Conservation (phyloP, 2,888 invertebrate species). For the Chrysolina americana region DNA sequence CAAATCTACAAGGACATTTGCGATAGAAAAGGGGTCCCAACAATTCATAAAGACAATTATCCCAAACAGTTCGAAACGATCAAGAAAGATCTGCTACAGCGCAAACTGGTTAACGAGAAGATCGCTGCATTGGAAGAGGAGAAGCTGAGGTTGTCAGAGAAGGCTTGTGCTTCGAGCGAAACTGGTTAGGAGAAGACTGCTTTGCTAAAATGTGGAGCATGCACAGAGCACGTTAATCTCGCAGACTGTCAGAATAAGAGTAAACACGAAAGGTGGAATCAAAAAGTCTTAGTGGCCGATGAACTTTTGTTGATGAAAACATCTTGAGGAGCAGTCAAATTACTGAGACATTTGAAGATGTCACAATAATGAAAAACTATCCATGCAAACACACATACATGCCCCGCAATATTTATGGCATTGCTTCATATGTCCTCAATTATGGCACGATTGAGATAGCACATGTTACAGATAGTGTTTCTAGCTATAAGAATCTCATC, state of each 20-base stretch:
- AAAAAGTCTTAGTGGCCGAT: too few relatives aligned
- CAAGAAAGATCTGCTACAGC: slow-evolving; percentile 49
- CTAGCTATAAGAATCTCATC: too few relatives aligned
- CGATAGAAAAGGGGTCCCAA: slow-evolving; percentile 42
- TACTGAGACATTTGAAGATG: too few relatives aligned
- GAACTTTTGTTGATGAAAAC: too few relatives aligned
- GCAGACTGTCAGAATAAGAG: neutral
- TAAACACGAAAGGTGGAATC: neutral
- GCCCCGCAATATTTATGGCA: too few relatives aligned
- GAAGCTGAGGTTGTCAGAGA: slow-evolving; percentile 39
- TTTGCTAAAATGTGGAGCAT: neutral
- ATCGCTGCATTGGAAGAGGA: slow-evolving; percentile 41
- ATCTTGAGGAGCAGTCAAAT: too few relatives aligned
- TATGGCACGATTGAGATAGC: too few relatives aligned
- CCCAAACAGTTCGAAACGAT: slow-evolving; percentile 49
- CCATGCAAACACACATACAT: too few relatives aligned
- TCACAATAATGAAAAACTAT: too few relatives aligned
- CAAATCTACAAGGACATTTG: slow-evolving; percentile 52
- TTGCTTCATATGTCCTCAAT: too few relatives aligned
- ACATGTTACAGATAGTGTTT: too few relatives aligned
- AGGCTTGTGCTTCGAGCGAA: slow-evolving; percentile 37
- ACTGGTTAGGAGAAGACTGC: neutral
- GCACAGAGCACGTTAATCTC: slow-evolving; percentile 8
- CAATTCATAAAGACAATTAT: slow-evolving; percentile 39
- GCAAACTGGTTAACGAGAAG: slow-evolving; percentile 45